Evolutionary conservation across 2,888 invertebrate species (phyloP), one percentile per base, ranked within the genome.

Genomic region (Odontothrips loti): DNA sequence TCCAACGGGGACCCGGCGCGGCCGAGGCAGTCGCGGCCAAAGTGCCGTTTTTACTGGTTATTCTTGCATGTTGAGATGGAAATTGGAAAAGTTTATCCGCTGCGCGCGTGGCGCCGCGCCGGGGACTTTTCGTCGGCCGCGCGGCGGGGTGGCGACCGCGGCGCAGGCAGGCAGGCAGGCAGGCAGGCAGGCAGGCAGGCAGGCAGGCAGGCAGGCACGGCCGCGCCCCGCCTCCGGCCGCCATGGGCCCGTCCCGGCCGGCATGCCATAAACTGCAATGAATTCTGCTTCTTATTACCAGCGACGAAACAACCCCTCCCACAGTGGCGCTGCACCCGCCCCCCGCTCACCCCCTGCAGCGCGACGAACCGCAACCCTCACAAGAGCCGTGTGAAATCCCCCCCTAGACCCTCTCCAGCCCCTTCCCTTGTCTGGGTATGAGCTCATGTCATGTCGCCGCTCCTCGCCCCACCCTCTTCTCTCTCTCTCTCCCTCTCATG

Each of bases 41-140:
- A 75, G 68, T 75, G 68, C 68, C 68, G 68, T 75, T 75, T 75
- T 27, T 75, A 27, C 68, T 27, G 68, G 68, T 75, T 75, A 75
- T 75, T 75, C 68, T 75, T 75, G 68, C 68, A 75, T 75, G 68
- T 75, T 75, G 68, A 75, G 68, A 75, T 75, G 68, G 68, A 75
- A 75, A 75, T 75, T 75, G 68, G 68, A 75, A 75, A 75, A 75
- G 27, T 75, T 75, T 75, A 75, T 75, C 68, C 68, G 68, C 68
- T 17, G 23, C 68, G 58, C 58, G 20, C 58, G 58, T 20, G 58
- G 34, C 34, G 34, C 34, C 34, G 34, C 34, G 34, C 34, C 34
- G 34, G 34, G 34, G 34, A 43, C 34, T 43, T 43, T 43, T 43
- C 34, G 34, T 43, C 68, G 8, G 8, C 68, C 27, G 12, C 27